Percentiles rank a stretch among this genome's conserved stretches.
Evolutionary conservation across 2,888 invertebrate species (phyloP).

Genomic region (Acheta domesticus): DNA sequence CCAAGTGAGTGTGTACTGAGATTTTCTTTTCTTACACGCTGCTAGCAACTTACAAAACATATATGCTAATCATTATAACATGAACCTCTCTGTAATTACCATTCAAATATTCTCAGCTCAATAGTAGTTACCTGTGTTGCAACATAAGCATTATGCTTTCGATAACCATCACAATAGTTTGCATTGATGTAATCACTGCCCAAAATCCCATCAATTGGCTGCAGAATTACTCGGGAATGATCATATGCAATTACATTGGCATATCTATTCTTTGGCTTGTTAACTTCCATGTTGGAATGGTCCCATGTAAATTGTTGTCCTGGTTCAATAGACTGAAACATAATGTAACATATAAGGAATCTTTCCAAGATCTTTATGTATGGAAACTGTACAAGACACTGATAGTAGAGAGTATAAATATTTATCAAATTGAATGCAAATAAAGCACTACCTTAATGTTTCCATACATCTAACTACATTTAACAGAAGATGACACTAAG

Average conservation of each 20-base stretch:
- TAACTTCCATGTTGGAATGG: slow-evolving; percentile 94
- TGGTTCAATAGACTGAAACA: slow-evolving; percentile 84
- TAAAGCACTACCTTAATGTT: too few relatives aligned
- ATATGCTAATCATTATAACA: too few relatives aligned
- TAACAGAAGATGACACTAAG: too few relatives aligned
- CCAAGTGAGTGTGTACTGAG: too few relatives aligned
- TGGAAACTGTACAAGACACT: neutral
- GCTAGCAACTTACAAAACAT: too few relatives aligned
- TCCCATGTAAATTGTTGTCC: slow-evolving; percentile 99
- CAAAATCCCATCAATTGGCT: slow-evolving; percentile 79
- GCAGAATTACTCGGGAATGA: slow-evolving; percentile 92
- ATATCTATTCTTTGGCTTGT: slow-evolving; percentile 98
- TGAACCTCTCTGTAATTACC: too few relatives aligned
- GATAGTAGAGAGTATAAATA: too few relatives aligned
- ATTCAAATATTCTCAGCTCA: too few relatives aligned
- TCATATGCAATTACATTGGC: slow-evolving; percentile 99
- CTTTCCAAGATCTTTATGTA: neutral
- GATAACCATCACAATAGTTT: slow-evolving; percentile 98
- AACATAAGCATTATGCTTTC: slow-evolving; percentile 97
- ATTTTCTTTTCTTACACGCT: too few relatives aligned
- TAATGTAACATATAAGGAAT: slow-evolving; percentile 18
- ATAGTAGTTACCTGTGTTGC: slow-evolving; percentile 70
- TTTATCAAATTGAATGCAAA: too few relatives aligned
- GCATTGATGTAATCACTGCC: slow-evolving; percentile 99
- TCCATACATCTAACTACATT: too few relatives aligned